These are phyloP conservation scores for Sinocyclocheilus grahami DNA, from an alignment of 2,113 vertebrate species.

Conservation along the genomic window DNA sequence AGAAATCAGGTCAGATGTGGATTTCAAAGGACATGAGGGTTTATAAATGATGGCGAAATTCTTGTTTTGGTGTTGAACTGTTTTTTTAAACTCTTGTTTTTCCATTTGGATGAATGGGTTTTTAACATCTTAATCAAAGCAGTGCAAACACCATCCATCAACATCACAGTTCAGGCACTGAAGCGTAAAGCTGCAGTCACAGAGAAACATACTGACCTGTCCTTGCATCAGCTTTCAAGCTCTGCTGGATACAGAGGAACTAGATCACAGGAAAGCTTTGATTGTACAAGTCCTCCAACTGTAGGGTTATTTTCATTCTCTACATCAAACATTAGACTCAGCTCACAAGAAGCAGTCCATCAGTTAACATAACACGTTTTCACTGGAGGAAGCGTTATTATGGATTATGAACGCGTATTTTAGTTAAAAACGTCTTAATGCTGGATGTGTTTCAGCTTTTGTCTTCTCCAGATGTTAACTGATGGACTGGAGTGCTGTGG, in stretches of 20 bases:
- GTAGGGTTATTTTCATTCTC: background rate
- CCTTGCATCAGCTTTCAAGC: background rate
- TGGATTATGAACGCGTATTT: too few species aligned
- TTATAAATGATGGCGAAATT: too few species aligned
- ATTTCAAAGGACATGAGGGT: too few species aligned
- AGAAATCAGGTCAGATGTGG: too few species aligned
- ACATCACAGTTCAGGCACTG: background rate
- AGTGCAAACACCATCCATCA: background rate
- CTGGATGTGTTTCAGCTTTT: too few species aligned
- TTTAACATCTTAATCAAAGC: background rate
- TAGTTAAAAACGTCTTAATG: too few species aligned
- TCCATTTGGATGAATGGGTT: background rate
- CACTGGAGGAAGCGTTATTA: too few species aligned
- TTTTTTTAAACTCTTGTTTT: background rate
- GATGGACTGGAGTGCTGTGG: too few species aligned
- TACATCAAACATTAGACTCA: background rate
- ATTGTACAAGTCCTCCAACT: too few species aligned
- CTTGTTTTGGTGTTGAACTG: background rate
- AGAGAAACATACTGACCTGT: background rate
- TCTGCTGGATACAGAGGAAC: background rate
- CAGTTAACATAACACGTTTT: too few species aligned
- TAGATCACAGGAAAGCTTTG: background rate
- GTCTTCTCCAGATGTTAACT: too few species aligned
- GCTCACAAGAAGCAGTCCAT: background rate
- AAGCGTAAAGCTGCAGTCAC: background rate